Conservation (phyloP, 1,140 invertebrate species). For the Zaprionus africanus region DNA sequence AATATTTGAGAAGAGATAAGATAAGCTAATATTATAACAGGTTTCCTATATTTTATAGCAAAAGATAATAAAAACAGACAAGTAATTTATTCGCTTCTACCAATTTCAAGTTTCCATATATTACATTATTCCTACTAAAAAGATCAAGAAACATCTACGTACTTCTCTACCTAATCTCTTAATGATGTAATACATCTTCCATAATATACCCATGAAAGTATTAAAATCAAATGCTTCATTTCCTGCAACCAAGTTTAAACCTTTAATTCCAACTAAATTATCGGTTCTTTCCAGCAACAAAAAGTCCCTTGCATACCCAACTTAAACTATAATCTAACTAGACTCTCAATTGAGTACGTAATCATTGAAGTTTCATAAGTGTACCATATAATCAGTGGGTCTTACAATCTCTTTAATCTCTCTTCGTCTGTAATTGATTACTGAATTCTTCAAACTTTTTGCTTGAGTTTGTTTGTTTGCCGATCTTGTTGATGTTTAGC, state of each 20-base stretch:
- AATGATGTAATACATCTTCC: no score
- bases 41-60: no score
- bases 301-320: not conserved
- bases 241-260: not conserved
- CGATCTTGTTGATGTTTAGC: constrained; percentile 22
- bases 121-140: no score
- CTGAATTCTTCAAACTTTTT: constrained; percentile 1
- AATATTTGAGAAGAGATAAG: not conserved
- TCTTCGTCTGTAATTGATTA: constrained; percentile 2
- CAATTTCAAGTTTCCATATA: no score
- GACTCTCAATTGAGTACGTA: constrained; percentile 3
- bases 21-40: not conserved
- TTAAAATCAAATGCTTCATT: not conserved
- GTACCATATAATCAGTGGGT: constrained; percentile 13
- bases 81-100: no score
- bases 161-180: no score
- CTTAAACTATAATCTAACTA: not conserved
- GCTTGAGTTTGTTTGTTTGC: constrained; percentile 11
- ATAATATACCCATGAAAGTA: no score
- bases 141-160: no score
- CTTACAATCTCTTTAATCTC: constrained; percentile 7
- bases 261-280: not conserved
- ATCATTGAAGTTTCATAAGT: constrained; percentile 4
- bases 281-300: not conserved
- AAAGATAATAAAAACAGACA: no score